Conservation (phyloP, 2,113 vertebrate genomes). For the Mormoops blainvillei region DNA sequence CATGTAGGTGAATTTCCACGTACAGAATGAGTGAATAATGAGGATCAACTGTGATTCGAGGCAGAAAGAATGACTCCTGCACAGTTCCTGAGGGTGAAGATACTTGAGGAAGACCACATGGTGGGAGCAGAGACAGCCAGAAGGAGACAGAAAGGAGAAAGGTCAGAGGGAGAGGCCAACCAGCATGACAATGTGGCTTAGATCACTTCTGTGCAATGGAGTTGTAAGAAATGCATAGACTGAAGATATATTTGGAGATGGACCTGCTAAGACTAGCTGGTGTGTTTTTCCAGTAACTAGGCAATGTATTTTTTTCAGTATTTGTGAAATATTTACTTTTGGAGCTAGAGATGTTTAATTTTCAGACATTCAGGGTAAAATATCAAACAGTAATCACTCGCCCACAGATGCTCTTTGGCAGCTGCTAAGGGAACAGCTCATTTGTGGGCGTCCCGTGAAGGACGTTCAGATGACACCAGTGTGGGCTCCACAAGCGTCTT, state of each 20-base stretch:
- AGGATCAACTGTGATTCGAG: not conserved
- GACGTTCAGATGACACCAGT: not conserved
- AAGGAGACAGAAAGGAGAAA: not conserved
- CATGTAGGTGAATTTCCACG: not conserved
- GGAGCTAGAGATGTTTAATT: not conserved
- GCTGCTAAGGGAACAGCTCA: not conserved
- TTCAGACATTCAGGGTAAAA: not conserved
- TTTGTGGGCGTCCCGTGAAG: not conserved
- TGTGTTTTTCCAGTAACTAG: not conserved
- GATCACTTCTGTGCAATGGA: not conserved
- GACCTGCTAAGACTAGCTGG: not conserved
- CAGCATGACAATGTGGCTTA: fast-evolving
- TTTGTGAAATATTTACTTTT: not conserved
- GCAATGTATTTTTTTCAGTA: not conserved
- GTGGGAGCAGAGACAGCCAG: not conserved
- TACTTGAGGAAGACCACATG: not conserved
- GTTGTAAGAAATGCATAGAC: not conserved
- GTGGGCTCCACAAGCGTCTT: not conserved
- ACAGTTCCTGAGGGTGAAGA: not conserved
- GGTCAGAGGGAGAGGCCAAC: fast-evolving
- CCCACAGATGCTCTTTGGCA: not conserved
- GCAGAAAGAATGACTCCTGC: not conserved
- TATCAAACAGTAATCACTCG: not conserved
- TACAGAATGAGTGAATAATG: not conserved
- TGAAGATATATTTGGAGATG: not conserved